A percentile compares a stretch with the other conserved stretches of the same genome.
Conservation (phyloP, 1,140 invertebrate genomes). For the Neoseiulus cucumeris region DNA sequence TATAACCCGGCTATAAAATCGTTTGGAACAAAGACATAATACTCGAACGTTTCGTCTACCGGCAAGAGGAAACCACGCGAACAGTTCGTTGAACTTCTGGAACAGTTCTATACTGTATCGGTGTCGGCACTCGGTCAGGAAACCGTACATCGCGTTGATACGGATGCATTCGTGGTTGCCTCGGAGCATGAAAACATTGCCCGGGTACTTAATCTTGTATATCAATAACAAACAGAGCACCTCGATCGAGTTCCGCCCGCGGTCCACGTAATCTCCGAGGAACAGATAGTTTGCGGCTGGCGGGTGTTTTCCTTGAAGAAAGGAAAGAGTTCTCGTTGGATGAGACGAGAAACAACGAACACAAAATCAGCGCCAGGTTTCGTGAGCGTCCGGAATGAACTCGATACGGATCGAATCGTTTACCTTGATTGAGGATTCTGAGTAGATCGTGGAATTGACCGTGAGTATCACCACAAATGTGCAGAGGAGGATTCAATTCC, state of each 20-base stretch:
- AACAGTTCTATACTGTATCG: constrained; percentile 22
- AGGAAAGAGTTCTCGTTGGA: not conserved
- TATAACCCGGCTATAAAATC: too few species aligned
- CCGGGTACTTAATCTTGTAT: constrained; percentile 7
- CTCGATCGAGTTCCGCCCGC: constrained; percentile 17
- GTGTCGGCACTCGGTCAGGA: not conserved
- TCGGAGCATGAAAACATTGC: constrained; percentile 23
- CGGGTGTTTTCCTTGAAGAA: constrained; percentile 21
- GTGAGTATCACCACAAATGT: constrained; percentile 30
- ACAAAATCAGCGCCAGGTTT: too few species aligned
- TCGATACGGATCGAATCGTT: not conserved
- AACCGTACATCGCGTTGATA: constrained; percentile 6
- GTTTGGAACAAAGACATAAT: not conserved
- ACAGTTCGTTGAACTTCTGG: constrained; percentile 17
- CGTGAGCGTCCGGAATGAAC: too few species aligned
- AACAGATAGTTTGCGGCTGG: constrained; percentile 32
- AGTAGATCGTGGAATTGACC: constrained; percentile 35
- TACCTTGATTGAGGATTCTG: constrained; percentile 33
- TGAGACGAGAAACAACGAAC: too few species aligned
- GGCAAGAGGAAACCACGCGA: constrained; percentile 15
- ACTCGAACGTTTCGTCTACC: not conserved
- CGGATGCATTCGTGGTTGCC: constrained; percentile 5
- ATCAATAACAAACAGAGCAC: not conserved
- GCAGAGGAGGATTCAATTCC: not conserved
- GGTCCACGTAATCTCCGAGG: constrained; percentile 33